Conservation (phyloP, 2,113 vertebrate genomes). For the Microcebus griseorufus region DNA sequence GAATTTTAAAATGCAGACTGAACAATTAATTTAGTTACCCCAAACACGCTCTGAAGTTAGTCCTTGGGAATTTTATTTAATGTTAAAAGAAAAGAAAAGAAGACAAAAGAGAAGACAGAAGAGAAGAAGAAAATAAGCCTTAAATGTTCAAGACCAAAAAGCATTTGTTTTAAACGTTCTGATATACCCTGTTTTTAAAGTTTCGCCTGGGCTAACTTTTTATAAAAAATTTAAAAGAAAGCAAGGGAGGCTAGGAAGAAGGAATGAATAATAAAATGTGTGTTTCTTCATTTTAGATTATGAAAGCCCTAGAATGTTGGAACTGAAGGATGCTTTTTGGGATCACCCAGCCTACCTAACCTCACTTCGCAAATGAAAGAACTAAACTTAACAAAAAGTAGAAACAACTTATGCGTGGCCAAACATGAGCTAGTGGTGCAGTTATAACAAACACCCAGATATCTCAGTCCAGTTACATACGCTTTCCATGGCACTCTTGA, state of each 20-base stretch:
- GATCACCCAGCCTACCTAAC: neutral
- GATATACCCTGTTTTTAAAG: neutral
- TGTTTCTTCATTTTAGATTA: neutral
- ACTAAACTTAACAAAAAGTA: neutral
- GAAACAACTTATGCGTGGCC: neutral
- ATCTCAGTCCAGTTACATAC: neutral
- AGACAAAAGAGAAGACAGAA: neutral
- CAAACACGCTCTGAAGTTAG: conserved; percentile 42
- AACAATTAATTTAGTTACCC: conserved; percentile 50
- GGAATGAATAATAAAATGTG: neutral
- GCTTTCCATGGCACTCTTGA: neutral
- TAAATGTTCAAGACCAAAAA: neutral
- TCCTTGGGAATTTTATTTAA: conserved; percentile 26
- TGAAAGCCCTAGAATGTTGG: neutral
- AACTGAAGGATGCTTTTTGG: neutral
- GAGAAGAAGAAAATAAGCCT: neutral
- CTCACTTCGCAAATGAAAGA: neutral
- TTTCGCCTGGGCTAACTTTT: conserved; percentile 32
- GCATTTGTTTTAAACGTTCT: conserved; percentile 31
- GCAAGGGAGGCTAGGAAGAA: neutral
- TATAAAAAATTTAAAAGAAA: neutral
- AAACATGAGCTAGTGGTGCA: neutral
- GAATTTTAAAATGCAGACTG: conserved; percentile 41
- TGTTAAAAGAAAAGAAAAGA: neutral
- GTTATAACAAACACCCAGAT: neutral